Evolutionary conservation across 2,113 vertebrate genomes (phyloP).

Genomic region (Seriola aureovittata): DNA sequence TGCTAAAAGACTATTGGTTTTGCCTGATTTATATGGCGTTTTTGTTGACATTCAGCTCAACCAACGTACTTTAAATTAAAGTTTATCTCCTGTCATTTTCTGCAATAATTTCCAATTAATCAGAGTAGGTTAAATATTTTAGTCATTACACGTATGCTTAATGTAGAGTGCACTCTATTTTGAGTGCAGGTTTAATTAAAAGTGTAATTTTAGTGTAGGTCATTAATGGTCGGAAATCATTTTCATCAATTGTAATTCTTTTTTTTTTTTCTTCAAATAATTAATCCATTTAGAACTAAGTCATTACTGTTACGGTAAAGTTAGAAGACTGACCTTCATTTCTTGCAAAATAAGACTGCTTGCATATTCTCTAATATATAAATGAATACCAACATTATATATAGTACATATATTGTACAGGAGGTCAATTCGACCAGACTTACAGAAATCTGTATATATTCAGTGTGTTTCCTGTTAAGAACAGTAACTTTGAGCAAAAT

Average conservation of each 20-base stretch:
- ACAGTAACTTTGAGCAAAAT: no score
- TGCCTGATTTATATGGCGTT: background rate
- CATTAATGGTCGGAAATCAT: slow-evolving; percentile 63
- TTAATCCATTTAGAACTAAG: slow-evolving; percentile 37
- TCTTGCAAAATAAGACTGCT: background rate
- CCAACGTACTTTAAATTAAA: slow-evolving; percentile 15
- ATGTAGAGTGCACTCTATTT: slow-evolving; percentile 66
- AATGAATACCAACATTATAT: background rate
- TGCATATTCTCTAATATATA: background rate
- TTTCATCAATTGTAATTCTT: slow-evolving; percentile 45
- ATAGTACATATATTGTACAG: background rate
- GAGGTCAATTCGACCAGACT: background rate
- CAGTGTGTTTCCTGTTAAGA: no score
- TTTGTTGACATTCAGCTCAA: background rate
- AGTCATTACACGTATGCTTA: slow-evolving; percentile 17
- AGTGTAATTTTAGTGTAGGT: slow-evolving; percentile 70
- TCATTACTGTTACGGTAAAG: slow-evolving; percentile 15
- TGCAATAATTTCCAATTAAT: slow-evolving; percentile 17
- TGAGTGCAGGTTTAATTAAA: slow-evolving; percentile 75
- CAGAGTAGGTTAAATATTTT: slow-evolving; percentile 6
- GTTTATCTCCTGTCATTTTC: slow-evolving; percentile 6
- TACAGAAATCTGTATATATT: background rate
- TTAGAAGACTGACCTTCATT: background rate
- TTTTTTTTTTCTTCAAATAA: slow-evolving; percentile 36
- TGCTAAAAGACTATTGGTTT: background rate